Evolutionary conservation across 2,888 invertebrate species (phyloP), one percentile per base, ranked within the genome.

Genomic region (Scaptomyza flava): DNA sequence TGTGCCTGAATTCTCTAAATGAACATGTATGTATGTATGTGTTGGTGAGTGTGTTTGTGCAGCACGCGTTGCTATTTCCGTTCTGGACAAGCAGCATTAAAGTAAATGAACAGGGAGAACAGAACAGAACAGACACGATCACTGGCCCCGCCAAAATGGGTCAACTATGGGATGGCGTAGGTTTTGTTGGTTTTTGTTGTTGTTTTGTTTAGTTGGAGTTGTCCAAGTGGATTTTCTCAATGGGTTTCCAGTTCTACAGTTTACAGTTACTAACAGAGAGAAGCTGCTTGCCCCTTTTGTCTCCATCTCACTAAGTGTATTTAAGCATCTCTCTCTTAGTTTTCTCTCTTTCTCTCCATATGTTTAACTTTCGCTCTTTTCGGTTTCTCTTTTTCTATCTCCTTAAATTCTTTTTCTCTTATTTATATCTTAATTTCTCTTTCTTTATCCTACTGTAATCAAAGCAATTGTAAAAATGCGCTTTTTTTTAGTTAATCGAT

Each of bases 41-140:
- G 41, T 61, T n/a, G 31, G 31, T 50, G 41, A 47, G n/a, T 50
- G 38, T 43, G 34, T 65, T 51, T 23, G 50, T 63, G 63, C 59
- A 77, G 63, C 77, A 77, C 79, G 71, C 80, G 72, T 63, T 65
- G 77, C 84, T 86, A 83, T 77, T 86, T 86, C 81, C 87, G 87
- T 76, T 77, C 50, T 69, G 63, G 60, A 69, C 70, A 70, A 51
- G 53, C 31, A 33, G 47, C 47, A 36, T n/a, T 11, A 31, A 47
- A 31, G 17, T 4, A 48, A 8, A 65, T 38, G 57, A 64, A 34
- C 45, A 46, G 45, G 38, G 45, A 38, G 36, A 43, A 17, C 17
- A 17, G 17, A 51, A 52, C 41, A 56, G 17, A 23, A 51, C 42
- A 62, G 62, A 53, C 58, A 59, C 60, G 61, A 61, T 64, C 57